Conservation (phyloP, 2,888 invertebrate genomes). For the Rhingia campestris region DNA sequence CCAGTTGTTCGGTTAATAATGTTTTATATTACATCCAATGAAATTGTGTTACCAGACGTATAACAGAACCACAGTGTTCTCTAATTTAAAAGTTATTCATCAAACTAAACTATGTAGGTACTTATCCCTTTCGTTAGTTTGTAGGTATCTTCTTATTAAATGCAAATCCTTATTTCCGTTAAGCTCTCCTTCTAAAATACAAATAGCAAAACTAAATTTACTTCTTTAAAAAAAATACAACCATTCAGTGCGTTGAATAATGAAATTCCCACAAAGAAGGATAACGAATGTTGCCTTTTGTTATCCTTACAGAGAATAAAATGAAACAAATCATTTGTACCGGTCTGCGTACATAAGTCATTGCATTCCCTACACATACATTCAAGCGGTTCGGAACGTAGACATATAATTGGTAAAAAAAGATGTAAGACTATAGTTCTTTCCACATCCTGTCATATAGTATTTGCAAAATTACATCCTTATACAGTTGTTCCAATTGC, state of each 20-base stretch:
- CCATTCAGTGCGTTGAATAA: neutral
- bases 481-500: neutral
- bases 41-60: too few relatives aligned
- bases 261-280: neutral
- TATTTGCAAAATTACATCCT: neutral
- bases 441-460: neutral
- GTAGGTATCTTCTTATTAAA: too few relatives aligned
- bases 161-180: too few relatives aligned
- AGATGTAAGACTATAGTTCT: neutral
- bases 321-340: neutral
- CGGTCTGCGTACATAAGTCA: conserved; percentile 7
- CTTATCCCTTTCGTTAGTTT: too few relatives aligned
- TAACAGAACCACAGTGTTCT: too few relatives aligned
- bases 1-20: too few relatives aligned
- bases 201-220: too few relatives aligned
- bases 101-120: too few relatives aligned
- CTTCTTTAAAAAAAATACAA: too few relatives aligned
- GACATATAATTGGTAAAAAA: conserved; percentile 7
- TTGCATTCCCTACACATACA: neutral
- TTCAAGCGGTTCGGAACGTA: neutral
- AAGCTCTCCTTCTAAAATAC: too few relatives aligned
- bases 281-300: neutral
- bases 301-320: neutral
- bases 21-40: too few relatives aligned
- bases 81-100: too few relatives aligned